Evolutionary conservation across 2,888 invertebrate species (phyloP), one percentile per base, ranked within the genome.

Genomic region (Isoperla grammatica): DNA sequence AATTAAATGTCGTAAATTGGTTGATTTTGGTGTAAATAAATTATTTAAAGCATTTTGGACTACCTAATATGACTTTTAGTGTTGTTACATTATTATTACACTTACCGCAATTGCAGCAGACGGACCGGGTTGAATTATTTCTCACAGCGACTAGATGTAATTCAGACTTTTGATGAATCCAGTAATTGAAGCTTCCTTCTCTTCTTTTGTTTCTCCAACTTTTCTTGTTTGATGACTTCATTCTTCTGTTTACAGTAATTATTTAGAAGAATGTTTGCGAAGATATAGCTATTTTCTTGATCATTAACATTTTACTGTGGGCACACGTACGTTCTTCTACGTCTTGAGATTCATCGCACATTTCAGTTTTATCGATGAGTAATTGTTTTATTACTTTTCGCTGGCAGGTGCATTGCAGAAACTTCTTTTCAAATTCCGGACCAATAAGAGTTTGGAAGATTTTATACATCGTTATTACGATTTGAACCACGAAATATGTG

Each of bases 381-480:
- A 45, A 17, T 13, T 13, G 17, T 19, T 17, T 19, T 6, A 45
- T 3, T 11, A 15, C 19, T 45, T 45, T 45, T 45, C 17, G n/a
- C 11, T 8, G 45, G 19, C 5, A 17, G n/a, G 2, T 17, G 45
- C 17, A 13, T 45, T 45, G 45, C 4, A 17, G 4, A 17, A 45
- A 45, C 17, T 17, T 13, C 17, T 17, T 13, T 45, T 19, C 19
- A 15, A 45, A 19, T 8, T 19, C 45, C 15, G n/a, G 15, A 15
- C 45, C 17, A 11, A 45, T 45, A 11, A 45, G 45, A 6, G 45
- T 45, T 45, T 45, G 45, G 19, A 45, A 45, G 6, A 45, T 45
- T 45, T 19, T 45, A 11, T 17, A 45, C n/a, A 19, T 17, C 2
- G 11, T 17, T 6, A 45, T 6, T 5, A 45, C 17, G 9, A 45